Conservation (phyloP, 2,797 vertebrate genomes). For the Pipistrellus kuhlii region DNA sequence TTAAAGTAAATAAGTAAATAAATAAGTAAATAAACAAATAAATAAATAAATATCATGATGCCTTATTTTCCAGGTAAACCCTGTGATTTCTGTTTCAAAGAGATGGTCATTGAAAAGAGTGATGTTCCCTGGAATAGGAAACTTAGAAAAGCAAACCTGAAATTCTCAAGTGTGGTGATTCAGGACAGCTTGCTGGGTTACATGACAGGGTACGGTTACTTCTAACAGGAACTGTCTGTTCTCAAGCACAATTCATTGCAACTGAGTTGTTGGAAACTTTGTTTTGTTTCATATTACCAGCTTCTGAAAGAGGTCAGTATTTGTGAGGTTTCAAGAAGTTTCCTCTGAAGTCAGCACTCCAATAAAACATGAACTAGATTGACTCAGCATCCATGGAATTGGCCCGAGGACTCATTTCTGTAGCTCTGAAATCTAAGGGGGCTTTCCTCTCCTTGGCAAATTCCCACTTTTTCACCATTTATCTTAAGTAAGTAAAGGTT, state of each 20-base stretch:
- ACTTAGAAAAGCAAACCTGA: slow-evolving; percentile 65
- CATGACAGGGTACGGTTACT: slow-evolving; percentile 61
- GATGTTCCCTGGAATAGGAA: slow-evolving; percentile 50
- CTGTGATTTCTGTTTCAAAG: slow-evolving; percentile 58
- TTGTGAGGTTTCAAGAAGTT: slow-evolving; percentile 66
- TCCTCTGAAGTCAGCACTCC: slow-evolving; percentile 73
- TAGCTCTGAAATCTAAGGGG: slow-evolving; percentile 41
- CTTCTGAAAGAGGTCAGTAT: slow-evolving; percentile 76
- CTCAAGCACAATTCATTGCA: slow-evolving; percentile 72
- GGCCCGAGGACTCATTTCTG: slow-evolving; percentile 57
- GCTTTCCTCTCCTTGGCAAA: slow-evolving; percentile 39
- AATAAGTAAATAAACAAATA: neutral
- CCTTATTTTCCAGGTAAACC: slow-evolving; percentile 31
- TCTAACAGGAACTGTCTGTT: slow-evolving; percentile 75
- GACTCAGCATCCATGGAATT: slow-evolving; percentile 43
- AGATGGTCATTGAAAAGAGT: slow-evolving; percentile 3
- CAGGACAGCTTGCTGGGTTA: slow-evolving; percentile 47
- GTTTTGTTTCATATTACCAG: slow-evolving; percentile 74
- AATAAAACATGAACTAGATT: slow-evolving; percentile 73
- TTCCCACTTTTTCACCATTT: slow-evolving; percentile 40
- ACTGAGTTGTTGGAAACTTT: slow-evolving; percentile 70
- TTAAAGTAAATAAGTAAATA: too few relatives aligned
- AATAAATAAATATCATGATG: neutral
- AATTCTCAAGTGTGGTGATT: slow-evolving; percentile 54
- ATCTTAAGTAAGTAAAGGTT: slow-evolving; percentile 61